phyloP scores from a whole-genome alignment of 2,888 invertebrate genomes.

The Cosmopolites sordidus region DNA sequence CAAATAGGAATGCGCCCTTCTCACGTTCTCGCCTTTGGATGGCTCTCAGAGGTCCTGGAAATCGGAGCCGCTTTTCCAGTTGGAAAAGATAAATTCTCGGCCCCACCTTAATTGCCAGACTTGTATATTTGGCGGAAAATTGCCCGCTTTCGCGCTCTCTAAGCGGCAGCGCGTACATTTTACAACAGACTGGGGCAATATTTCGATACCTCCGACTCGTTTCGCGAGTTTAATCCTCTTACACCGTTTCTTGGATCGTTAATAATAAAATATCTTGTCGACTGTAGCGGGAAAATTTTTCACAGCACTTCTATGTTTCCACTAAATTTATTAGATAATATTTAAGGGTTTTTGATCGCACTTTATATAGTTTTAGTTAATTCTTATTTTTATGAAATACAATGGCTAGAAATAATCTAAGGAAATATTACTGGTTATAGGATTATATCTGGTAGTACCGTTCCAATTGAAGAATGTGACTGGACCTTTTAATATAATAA shows the following conservation, averaged over 20 bases:
- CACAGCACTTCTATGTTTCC: not conserved
- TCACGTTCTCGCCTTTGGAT: not conserved
- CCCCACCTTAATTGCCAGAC: conserved; percentile 14
- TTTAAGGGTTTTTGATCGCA: too few species aligned
- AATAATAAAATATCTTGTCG: conserved; percentile 14
- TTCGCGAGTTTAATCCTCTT: conserved; percentile 9
- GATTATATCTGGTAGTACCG: too few species aligned
- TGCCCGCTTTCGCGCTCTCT: conserved; percentile 5
- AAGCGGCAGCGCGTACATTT: not conserved
- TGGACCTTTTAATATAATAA: too few species aligned
- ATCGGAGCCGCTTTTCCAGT: not conserved
- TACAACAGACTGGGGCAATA: not conserved
- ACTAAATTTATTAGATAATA: too few species aligned
- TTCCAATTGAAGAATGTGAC: too few species aligned
- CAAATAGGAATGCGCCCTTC: not conserved
- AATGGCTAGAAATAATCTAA: too few species aligned
- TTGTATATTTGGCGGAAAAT: conserved; percentile 18
- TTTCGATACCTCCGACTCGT: not conserved
- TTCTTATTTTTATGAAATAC: too few species aligned
- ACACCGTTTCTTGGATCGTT: conserved; percentile 9
- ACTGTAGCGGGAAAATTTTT: not conserved
- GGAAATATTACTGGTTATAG: too few species aligned
- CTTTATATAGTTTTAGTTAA: too few species aligned
- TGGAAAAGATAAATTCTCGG: conserved; percentile 11
- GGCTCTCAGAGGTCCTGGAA: conserved; percentile 5